phyloP scores from a whole-genome alignment of 2,113 vertebrate genomes.

The Centropristis striata region DNA sequence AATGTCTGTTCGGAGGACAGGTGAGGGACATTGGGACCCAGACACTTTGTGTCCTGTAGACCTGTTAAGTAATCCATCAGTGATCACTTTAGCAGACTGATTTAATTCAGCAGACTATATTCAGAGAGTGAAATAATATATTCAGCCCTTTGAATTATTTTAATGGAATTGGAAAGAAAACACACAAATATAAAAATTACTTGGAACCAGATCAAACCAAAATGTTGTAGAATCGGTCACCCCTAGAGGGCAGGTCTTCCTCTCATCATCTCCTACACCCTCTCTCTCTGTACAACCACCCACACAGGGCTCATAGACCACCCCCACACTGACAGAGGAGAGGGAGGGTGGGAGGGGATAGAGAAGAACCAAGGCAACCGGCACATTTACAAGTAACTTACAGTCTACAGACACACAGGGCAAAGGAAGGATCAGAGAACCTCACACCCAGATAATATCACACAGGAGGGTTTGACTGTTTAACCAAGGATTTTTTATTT shows the following conservation, averaged over 20 bases:
- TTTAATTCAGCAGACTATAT: too few species aligned
- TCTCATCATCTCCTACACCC: background rate
- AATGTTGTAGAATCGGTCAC: too few species aligned
- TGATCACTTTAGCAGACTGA: too few species aligned
- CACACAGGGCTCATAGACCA: background rate
- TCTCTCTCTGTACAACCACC: background rate
- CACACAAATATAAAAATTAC: too few species aligned
- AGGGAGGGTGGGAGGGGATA: background rate
- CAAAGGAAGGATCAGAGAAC: background rate
- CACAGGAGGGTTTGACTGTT: background rate
- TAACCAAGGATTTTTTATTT: background rate
- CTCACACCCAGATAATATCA: background rate
- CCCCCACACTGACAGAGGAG: background rate
- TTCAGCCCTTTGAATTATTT: too few species aligned
- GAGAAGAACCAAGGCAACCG: slow-evolving; percentile 15
- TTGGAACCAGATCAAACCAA: too few species aligned
- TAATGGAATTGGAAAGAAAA: too few species aligned
- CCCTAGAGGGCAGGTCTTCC: slow-evolving; percentile 1
- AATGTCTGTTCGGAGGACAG: too few species aligned
- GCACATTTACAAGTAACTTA: slow-evolving; percentile 12
- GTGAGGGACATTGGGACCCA: too few species aligned
- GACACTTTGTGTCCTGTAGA: too few species aligned
- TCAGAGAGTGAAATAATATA: too few species aligned
- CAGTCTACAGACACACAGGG: slow-evolving; percentile 11
- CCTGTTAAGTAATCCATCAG: too few species aligned